phyloP scores from a whole-genome alignment of 1,140 invertebrate species.

The Aphidius gifuensis region DNA sequence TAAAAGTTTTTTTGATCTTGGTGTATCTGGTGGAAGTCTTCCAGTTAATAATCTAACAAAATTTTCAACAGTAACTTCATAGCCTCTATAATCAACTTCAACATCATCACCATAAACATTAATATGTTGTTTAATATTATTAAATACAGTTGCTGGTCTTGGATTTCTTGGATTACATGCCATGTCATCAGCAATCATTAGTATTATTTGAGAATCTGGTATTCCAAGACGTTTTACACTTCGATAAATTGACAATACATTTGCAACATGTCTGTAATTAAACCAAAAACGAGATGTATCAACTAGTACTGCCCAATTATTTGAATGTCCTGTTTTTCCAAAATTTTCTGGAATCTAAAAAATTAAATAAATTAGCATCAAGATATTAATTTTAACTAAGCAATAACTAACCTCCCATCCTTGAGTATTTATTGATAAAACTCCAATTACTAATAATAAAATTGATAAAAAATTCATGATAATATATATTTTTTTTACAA shows the following conservation, averaged over 20 bases:
- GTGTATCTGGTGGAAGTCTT: conserved; percentile 83
- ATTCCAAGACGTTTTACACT: conserved; percentile 97
- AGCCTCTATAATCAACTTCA: conserved; percentile 98
- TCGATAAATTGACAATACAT: conserved; percentile 96
- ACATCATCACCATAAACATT: conserved; percentile 99
- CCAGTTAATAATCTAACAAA: conserved; percentile 96
- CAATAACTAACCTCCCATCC: conserved; percentile 28
- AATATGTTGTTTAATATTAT: conserved; percentile 96
- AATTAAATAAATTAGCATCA: neutral
- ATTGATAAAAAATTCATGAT: no score
- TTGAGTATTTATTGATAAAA: conserved; percentile 4
- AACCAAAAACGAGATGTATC: conserved; percentile 99
- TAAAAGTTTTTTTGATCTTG: conserved; percentile 90
- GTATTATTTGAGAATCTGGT: conserved; percentile 93
- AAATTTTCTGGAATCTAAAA: conserved; percentile 50
- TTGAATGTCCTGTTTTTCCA: conserved; percentile 72
- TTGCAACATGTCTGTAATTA: conserved; percentile 98
- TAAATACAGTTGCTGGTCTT: conserved; percentile 95
- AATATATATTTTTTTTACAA: no score
- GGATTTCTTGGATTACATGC: conserved; percentile 98
- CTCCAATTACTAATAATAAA: no score
- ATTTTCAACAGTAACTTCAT: conserved; percentile 98
- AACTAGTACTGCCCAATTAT: conserved; percentile 99
- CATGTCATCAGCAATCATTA: conserved; percentile 99
- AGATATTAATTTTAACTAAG: no score